Percentiles rank a stretch among this genome's conserved stretches.
phyloP scores from a whole-genome alignment of 2,888 invertebrate species.

The Eupithecia abbreviata region DNA sequence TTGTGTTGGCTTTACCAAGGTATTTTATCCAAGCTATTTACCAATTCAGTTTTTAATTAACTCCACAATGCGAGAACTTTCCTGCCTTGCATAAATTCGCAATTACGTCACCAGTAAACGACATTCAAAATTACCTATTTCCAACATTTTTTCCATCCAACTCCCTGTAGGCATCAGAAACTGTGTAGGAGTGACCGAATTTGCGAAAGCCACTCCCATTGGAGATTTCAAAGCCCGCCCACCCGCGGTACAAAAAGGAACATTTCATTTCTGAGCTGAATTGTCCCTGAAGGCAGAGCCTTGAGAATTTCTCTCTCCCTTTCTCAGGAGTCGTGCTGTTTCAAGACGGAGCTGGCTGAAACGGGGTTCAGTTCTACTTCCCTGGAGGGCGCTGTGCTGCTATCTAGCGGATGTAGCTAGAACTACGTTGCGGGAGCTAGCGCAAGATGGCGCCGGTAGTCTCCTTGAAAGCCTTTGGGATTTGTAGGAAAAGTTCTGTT shows the following conservation, averaged over 20 bases:
- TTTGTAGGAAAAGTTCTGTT: slow-evolving; percentile 52
- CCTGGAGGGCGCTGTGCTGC: slow-evolving; percentile 59
- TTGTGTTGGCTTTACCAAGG: neutral
- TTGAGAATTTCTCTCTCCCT: slow-evolving; percentile 82
- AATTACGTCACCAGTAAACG: slow-evolving; percentile 77
- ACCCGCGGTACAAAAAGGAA: slow-evolving; percentile 72
- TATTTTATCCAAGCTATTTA: slow-evolving; percentile 10
- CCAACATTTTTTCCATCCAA: slow-evolving; percentile 76
- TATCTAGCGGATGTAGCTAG: slow-evolving; percentile 58
- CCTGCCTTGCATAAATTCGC: slow-evolving; percentile 67
- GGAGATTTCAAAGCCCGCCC: slow-evolving; percentile 71
- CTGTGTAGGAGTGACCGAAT: slow-evolving; percentile 74
- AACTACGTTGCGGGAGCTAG: slow-evolving; percentile 56
- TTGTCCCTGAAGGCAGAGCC: slow-evolving; percentile 71
- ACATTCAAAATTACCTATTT: slow-evolving; percentile 79
- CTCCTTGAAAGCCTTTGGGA: slow-evolving; percentile 49
- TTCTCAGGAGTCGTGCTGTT: slow-evolving; percentile 70
- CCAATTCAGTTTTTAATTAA: slow-evolving; percentile 42
- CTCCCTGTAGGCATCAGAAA: slow-evolving; percentile 82
- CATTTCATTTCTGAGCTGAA: slow-evolving; percentile 52
- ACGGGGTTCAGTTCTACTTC: slow-evolving; percentile 67
- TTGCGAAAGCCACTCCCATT: slow-evolving; percentile 70
- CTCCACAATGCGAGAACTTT: slow-evolving; percentile 45
- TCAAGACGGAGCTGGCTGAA: slow-evolving; percentile 78
- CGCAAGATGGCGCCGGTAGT: slow-evolving; percentile 73